Evolutionary conservation across 1,140 invertebrate genomes (phyloP).

Genomic region (Maniola jurtina): DNA sequence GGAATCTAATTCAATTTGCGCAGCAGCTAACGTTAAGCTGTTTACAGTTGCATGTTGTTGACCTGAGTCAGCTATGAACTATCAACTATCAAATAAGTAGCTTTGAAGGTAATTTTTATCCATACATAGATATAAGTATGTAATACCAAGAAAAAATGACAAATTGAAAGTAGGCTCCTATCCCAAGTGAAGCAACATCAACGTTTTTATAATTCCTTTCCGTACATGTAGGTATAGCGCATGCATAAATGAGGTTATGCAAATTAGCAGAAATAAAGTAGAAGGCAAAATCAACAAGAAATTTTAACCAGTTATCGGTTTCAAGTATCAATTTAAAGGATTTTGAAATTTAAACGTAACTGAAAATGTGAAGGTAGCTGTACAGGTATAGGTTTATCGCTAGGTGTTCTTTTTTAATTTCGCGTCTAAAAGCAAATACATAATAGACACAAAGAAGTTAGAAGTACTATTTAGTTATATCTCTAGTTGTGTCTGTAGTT

Average conservation of each 20-base stretch:
- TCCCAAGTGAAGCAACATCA: not conserved
- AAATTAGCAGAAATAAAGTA: slow-evolving; percentile 5
- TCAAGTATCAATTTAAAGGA: not conserved
- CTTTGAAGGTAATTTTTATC: slow-evolving; percentile 14
- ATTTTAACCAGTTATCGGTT: not conserved
- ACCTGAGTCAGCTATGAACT: slow-evolving; percentile 38
- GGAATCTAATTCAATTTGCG: slow-evolving; percentile 62
- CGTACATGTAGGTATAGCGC: not conserved
- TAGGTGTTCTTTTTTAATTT: not conserved
- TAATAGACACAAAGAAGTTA: slow-evolving; percentile 16
- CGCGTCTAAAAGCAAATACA: not conserved
- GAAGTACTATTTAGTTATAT: not conserved
- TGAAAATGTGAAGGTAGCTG: too few relatives aligned
- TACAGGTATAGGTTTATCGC: too few relatives aligned
- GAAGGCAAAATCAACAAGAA: not conserved
- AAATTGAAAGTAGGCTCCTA: slow-evolving; percentile 7
- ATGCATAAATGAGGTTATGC: slow-evolving; percentile 10
- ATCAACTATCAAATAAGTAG: slow-evolving; percentile 11
- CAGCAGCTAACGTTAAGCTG: slow-evolving; percentile 47
- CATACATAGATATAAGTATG: not conserved
- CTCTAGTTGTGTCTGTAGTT: slow-evolving; percentile 12
- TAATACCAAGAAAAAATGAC: not conserved
- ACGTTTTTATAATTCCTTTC: slow-evolving; percentile 5
- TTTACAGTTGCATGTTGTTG: slow-evolving; percentile 54
- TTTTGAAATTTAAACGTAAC: not conserved